Evolutionary conservation across 2,113 vertebrate species (phyloP).

Genomic region (Labeo rohita): DNA sequence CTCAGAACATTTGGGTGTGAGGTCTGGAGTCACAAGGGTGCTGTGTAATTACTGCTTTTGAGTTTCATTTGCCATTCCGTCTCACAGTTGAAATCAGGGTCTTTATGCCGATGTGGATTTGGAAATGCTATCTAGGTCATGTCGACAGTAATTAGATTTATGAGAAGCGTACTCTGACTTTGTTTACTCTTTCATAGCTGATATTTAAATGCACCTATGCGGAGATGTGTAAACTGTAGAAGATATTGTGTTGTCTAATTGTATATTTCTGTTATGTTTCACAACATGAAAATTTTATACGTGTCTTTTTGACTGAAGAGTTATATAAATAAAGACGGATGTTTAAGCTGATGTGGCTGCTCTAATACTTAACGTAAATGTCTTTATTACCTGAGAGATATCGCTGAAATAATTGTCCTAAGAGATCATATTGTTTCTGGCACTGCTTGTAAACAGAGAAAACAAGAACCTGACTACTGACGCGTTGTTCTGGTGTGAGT

Average conservation of each 20-base stretch:
- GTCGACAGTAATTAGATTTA: neutral
- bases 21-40: neutral
- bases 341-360: neutral
- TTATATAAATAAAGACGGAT: neutral
- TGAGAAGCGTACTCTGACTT: neutral
- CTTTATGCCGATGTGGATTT: neutral
- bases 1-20: neutral
- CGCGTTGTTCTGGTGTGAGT: neutral
- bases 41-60: neutral
- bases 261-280: neutral
- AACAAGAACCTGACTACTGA: too few species aligned
- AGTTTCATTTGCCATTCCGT: neutral
- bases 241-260: neutral
- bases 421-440: neutral
- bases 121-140: neutral
- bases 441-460: neutral
- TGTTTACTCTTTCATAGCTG: neutral
- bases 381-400: neutral
- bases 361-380: neutral
- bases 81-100: constrained; percentile 25
- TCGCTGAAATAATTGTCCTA: neutral
- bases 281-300: neutral
- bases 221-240: constrained; percentile 7
- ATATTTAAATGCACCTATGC: neutral
- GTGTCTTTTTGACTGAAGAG: neutral